These are phyloP conservation scores for Siniperca undulata DNA, from an alignment of 2,797 vertebrate genomes.

Conservation along the genomic window DNA sequence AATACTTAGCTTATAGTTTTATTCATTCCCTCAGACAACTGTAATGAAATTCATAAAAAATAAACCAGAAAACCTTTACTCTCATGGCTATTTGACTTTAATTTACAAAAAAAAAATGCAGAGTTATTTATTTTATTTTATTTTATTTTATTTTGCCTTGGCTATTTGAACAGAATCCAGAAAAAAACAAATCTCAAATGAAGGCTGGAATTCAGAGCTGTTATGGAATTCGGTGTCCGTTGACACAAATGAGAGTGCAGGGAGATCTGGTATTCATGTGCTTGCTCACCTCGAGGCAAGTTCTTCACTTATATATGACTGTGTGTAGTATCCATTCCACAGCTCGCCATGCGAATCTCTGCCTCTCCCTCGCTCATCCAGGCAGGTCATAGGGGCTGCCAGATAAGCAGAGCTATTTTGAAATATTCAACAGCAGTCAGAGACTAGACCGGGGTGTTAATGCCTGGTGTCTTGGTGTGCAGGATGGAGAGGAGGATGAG, in stretches of 20 bases:
- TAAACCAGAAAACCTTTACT: slow-evolving; percentile 29
- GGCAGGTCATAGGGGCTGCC: slow-evolving; percentile 82
- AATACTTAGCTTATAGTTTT: slow-evolving; percentile 13
- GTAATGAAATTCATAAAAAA: slow-evolving; percentile 42
- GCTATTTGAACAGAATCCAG: slow-evolving; percentile 36
- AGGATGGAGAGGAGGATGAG: slow-evolving; percentile 36
- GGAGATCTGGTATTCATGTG: slow-evolving; percentile 81
- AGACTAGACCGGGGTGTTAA: slow-evolving; percentile 81
- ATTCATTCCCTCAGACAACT: slow-evolving; percentile 22
- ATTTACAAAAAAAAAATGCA: slow-evolving; percentile 27
- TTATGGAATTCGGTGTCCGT: slow-evolving; percentile 58
- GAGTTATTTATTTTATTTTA: neutral
- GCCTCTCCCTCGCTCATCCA: slow-evolving; percentile 79
- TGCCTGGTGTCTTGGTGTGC: slow-evolving; percentile 66
- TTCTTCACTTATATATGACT: slow-evolving; percentile 85
- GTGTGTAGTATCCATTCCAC: slow-evolving; percentile 83
- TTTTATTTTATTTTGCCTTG: neutral
- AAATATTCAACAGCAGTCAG: slow-evolving; percentile 87
- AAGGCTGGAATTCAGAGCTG: slow-evolving; percentile 46
- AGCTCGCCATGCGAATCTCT: slow-evolving; percentile 77
- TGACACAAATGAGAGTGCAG: slow-evolving; percentile 64
- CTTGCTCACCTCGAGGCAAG: slow-evolving; percentile 79
- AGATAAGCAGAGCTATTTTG: slow-evolving; percentile 84
- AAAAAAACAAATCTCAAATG: slow-evolving; percentile 50
- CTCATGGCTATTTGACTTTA: slow-evolving; percentile 43